These are phyloP conservation scores for Channallabes apus DNA, from an alignment of 2,797 vertebrate species.

Conservation along the genomic window DNA sequence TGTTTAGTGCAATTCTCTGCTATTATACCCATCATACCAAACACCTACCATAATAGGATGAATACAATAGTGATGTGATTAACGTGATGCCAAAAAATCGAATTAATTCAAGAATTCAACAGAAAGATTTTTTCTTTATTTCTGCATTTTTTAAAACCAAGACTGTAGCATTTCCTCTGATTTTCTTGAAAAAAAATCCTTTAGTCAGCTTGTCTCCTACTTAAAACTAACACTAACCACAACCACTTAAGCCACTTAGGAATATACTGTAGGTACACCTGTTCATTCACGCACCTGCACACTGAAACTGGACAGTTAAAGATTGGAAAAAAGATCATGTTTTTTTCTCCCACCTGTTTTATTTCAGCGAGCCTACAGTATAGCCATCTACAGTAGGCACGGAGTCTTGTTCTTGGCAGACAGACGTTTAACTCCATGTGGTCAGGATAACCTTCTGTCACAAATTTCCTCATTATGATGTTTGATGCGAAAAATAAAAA, in stretches of 20 bases:
- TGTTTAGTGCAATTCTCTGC: not conserved
- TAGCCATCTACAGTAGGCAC: not conserved
- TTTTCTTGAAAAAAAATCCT: not conserved
- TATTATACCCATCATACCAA: not conserved
- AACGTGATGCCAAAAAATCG: not conserved
- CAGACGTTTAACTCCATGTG: not conserved
- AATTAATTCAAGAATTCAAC: not conserved
- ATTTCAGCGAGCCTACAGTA: not conserved
- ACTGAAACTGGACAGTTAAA: not conserved
- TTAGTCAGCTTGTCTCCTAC: not conserved
- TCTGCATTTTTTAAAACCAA: not conserved
- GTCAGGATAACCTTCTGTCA: not conserved
- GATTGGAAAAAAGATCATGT: not conserved
- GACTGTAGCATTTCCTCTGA: not conserved
- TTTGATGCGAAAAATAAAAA: not conserved
- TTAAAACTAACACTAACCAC: not conserved
- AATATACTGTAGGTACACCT: not conserved
- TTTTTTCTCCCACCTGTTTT: not conserved
- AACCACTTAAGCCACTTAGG: not conserved
- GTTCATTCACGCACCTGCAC: not conserved
- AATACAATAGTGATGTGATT: not conserved
- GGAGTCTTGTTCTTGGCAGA: not conserved
- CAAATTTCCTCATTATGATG: not conserved
- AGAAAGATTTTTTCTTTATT: not conserved
- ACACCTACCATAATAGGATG: not conserved